Percentiles rank a stretch among this genome's conserved stretches.
These are phyloP conservation scores for Micromussa lordhowensis DNA, from an alignment of 92 coral and sea anemone genomes.

Conservation along the genomic window DNA sequence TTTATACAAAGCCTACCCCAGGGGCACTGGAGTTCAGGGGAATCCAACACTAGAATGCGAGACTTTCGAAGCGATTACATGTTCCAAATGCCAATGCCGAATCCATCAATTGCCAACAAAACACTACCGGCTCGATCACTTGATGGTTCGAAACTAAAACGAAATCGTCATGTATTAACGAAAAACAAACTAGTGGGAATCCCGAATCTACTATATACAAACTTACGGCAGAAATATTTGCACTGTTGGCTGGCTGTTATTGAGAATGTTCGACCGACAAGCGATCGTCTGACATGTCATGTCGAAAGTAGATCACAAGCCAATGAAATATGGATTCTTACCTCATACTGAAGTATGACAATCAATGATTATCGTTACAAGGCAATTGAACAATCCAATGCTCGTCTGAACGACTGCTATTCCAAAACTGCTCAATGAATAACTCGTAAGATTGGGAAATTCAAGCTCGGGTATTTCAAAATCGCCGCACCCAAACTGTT, in stretches of 20 bases:
- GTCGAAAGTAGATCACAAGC: conserved; percentile 18
- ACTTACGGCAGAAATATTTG: background rate
- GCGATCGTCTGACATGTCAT: conserved; percentile 32
- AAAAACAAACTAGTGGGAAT: conserved; percentile 24
- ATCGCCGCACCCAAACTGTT: conserved; percentile 41
- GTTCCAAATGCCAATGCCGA: conserved; percentile 37
- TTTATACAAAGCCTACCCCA: conserved; percentile 2
- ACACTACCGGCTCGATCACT: background rate
- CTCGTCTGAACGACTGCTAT: conserved; percentile 2
- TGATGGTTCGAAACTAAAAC: background rate
- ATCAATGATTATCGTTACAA: conserved; percentile 2
- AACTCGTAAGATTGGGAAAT: conserved; percentile 1
- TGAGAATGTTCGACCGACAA: conserved; percentile 5
- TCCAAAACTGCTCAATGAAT: conserved; percentile 2
- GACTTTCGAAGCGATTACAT: conserved; percentile 29
- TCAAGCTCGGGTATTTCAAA: conserved; percentile 19
- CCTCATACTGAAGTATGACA: conserved; percentile 33
- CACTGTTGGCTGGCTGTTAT: conserved; percentile 2
- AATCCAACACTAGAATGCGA: background rate
- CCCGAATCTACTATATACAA: conserved; percentile 14
- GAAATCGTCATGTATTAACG: background rate
- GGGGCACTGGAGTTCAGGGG: conserved; percentile 22
- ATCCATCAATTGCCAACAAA: background rate
- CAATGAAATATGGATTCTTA: conserved; percentile 21
- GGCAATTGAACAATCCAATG: conserved; percentile 19